Percentiles rank a stretch among this genome's conserved stretches.
These are phyloP conservation scores for Melopsittacus undulatus DNA, from an alignment of 2,797 vertebrate genomes.

Conservation along the genomic window DNA sequence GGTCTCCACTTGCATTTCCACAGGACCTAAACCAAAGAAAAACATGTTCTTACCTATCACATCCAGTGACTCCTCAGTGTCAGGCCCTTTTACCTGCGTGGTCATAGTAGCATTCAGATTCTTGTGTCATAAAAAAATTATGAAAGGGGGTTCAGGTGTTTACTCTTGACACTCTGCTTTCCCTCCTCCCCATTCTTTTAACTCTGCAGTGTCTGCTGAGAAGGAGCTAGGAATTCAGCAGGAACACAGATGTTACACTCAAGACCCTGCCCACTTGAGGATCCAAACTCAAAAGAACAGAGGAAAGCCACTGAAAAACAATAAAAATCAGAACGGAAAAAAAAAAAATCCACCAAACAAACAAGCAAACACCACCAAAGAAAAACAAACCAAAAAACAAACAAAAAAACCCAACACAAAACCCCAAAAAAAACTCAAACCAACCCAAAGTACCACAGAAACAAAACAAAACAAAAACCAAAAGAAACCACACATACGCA, in stretches of 20 bases:
- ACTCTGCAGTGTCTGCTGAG: background rate
- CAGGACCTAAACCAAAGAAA: background rate
- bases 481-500: background rate
- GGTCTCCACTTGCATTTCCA: background rate
- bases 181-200: background rate
- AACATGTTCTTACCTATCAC: background rate
- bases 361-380: too few relatives aligned
- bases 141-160: background rate
- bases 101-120: background rate
- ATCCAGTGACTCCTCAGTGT: background rate
- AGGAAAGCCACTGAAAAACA: background rate
- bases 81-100: background rate
- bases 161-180: background rate
- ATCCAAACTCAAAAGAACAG: background rate
- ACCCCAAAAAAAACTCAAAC: background rate
- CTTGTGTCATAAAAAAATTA: background rate
- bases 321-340: background rate
- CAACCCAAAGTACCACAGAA: background rate
- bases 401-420: background rate
- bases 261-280: background rate
- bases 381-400: too few relatives aligned
- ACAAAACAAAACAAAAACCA: too few relatives aligned
- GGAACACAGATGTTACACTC: background rate
- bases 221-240: background rate
- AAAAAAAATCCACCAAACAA: background rate